Conservation (phyloP, 2,113 vertebrate genomes). For the Cebidichthys violaceus region DNA sequence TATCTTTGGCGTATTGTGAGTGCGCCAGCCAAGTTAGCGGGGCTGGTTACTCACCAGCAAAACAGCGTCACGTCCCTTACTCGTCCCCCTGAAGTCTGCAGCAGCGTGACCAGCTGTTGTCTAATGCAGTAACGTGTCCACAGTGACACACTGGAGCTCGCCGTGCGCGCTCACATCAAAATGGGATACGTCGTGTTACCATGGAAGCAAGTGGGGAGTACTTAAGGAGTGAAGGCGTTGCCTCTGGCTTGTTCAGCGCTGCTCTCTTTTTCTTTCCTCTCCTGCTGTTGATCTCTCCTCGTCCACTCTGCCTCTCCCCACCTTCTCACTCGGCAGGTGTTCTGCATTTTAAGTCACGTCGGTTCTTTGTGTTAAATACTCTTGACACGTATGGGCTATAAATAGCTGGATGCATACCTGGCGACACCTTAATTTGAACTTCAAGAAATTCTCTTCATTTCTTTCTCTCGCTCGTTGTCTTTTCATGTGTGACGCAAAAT, state of each 20-base stretch:
- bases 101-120: slow-evolving; percentile 76
- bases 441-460: background rate
- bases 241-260: slow-evolving; percentile 60
- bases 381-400: slow-evolving; percentile 35
- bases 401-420: slow-evolving; percentile 54
- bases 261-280: slow-evolving; percentile 41
- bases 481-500: background rate
- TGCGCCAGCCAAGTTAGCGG: slow-evolving; percentile 31
- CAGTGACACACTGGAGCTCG: slow-evolving; percentile 42
- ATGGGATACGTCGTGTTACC: slow-evolving; percentile 69
- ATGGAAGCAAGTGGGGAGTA: slow-evolving; percentile 76
- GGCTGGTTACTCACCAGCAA: slow-evolving; percentile 68
- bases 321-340: slow-evolving; percentile 42
- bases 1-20: slow-evolving; percentile 19
- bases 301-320: slow-evolving; percentile 39
- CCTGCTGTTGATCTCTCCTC: slow-evolving; percentile 51
- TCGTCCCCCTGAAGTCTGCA: slow-evolving; percentile 73
- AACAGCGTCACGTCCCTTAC: slow-evolving; percentile 61
- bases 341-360: slow-evolving; percentile 53
- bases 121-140: slow-evolving; percentile 56
- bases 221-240: slow-evolving; percentile 75
- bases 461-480: background rate
- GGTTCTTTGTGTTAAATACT: slow-evolving; percentile 39
- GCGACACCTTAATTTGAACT: slow-evolving; percentile 33
- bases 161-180: slow-evolving; percentile 44